These are phyloP conservation scores for Haliaeetus leucogaster DNA, from an alignment of 2,113 vertebrate species.

Conservation along the genomic window DNA sequence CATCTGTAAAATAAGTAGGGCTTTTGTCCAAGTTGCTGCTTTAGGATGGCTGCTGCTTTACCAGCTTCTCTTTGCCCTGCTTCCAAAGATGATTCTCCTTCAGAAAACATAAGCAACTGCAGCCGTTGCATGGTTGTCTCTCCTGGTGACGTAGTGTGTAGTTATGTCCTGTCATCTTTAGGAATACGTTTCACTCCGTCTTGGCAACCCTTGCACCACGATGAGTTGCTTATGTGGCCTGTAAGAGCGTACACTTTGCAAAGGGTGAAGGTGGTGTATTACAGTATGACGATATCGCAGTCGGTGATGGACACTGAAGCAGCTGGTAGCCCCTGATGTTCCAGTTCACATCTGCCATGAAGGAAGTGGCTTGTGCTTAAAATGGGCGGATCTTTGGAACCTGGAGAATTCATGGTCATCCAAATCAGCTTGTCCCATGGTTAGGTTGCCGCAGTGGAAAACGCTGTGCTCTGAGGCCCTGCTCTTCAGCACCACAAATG, in stretches of 20 bases:
- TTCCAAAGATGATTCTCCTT: background rate
- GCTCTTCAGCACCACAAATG: background rate
- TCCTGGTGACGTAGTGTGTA: background rate
- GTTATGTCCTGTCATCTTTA: background rate
- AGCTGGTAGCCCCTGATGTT: background rate
- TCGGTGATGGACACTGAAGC: background rate
- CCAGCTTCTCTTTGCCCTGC: background rate
- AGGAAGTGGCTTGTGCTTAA: background rate
- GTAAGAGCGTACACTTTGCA: fast-evolving
- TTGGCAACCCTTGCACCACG: background rate
- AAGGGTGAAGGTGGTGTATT: background rate
- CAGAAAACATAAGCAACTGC: background rate
- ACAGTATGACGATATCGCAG: fast-evolving
- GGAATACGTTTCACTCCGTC: background rate
- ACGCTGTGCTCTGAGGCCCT: background rate
- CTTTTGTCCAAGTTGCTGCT: background rate
- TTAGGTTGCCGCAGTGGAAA: background rate
- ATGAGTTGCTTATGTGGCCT: fast-evolving
- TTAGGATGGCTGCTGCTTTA: background rate
- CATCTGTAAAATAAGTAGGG: background rate
- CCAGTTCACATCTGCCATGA: background rate
- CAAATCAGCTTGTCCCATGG: fast-evolving
- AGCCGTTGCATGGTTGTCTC: background rate
- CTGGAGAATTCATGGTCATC: background rate
- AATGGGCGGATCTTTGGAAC: background rate